Evolutionary conservation across 2,888 invertebrate genomes (phyloP).

Genomic region (Andrena hattorfiana): DNA sequence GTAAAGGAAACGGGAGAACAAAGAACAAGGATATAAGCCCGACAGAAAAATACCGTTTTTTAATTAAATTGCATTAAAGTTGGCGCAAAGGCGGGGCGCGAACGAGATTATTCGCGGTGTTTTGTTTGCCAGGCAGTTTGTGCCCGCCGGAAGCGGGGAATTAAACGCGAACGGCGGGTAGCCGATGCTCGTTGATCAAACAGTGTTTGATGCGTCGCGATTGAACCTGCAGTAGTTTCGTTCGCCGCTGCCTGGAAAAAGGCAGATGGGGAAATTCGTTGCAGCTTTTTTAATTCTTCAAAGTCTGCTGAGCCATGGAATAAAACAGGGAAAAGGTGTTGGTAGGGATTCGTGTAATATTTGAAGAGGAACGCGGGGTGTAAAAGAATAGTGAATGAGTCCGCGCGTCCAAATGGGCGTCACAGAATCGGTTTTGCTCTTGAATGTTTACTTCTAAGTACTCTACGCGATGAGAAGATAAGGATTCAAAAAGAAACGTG

Average conservation of each 20-base stretch:
- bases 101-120: constrained; percentile 53
- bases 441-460: too few relatives aligned
- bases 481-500: too few relatives aligned
- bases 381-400: too few relatives aligned
- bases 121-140: constrained; percentile 59
- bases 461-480: too few relatives aligned
- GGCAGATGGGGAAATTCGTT: too few relatives aligned
- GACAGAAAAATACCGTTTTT: constrained; percentile 64
- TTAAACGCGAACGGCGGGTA: constrained; percentile 55
- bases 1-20: constrained; percentile 52
- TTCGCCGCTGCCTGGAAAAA: background rate
- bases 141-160: constrained; percentile 38
- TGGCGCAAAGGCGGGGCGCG: constrained; percentile 4
- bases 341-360: too few relatives aligned
- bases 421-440: too few relatives aligned
- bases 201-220: constrained; percentile 38
- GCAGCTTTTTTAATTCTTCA: background rate
- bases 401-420: too few relatives aligned
- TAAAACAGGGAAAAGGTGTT: background rate
- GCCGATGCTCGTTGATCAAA: constrained; percentile 35
- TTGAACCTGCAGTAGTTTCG: constrained; percentile 23
- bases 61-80: constrained; percentile 66
- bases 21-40: constrained; percentile 44
- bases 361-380: too few relatives aligned
- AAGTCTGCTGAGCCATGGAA: background rate